Percentiles rank a stretch among this genome's conserved stretches.
Conservation (phyloP, 2,797 vertebrate genomes). For the Oceanodroma leucorhoa region DNA sequence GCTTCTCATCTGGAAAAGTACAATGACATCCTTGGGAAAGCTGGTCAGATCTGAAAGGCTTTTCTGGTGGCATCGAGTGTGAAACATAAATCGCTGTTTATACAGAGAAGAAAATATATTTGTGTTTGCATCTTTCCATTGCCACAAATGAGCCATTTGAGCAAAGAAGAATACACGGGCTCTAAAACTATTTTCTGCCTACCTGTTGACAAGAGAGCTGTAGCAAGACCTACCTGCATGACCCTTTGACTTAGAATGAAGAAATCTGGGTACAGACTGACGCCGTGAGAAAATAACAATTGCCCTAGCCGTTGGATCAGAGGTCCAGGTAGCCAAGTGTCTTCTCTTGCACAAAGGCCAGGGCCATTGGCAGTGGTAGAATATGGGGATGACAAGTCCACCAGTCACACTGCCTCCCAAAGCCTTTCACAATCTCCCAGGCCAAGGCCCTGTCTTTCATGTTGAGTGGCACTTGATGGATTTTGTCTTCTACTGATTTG, state of each 20-base stretch:
- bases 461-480: neutral
- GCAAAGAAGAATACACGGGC: neutral
- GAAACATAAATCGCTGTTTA: conserved; percentile 30
- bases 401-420: neutral
- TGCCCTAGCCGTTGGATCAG: neutral
- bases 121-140: neutral
- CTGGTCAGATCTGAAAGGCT: neutral
- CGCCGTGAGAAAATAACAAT: neutral
- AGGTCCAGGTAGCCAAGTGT: neutral
- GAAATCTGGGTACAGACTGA: neutral
- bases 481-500: neutral
- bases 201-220: neutral
- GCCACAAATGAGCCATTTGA: neutral
- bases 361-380: neutral
- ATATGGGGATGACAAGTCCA: neutral
- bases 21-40: neutral
- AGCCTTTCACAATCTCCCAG: neutral
- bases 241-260: neutral
- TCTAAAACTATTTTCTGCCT: neutral
- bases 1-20: conserved; percentile 6
- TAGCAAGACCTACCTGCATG: neutral
- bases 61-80: neutral
- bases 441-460: neutral
- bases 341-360: neutral
- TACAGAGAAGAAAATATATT: neutral